These are phyloP conservation scores for Silurus meridionalis DNA, from an alignment of 2,113 vertebrate species.

Conservation along the genomic window DNA sequence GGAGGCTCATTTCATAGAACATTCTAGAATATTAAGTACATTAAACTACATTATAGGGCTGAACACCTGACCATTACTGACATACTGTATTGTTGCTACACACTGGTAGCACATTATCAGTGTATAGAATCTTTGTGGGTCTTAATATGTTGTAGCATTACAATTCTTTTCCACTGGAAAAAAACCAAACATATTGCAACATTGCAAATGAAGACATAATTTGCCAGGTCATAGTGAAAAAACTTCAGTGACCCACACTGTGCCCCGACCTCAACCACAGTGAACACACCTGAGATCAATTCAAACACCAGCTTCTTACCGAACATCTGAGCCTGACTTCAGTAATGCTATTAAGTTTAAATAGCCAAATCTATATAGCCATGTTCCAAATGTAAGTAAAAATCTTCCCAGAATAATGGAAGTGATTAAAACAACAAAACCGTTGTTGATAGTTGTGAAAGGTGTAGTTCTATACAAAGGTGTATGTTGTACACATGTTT, in stretches of 20 bases:
- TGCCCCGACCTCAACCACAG: neutral
- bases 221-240: neutral
- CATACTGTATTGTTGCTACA: neutral
- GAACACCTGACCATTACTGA: neutral
- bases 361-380: neutral
- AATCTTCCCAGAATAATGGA: neutral
- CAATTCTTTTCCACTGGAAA: neutral
- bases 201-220: neutral
- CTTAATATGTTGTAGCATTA: neutral
- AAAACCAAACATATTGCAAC: neutral
- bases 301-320: neutral
- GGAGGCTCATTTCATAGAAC: neutral
- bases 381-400: neutral
- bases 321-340: neutral
- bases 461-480: neutral
- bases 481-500: neutral
- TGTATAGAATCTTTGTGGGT: neutral
- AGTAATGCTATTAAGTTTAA: neutral
- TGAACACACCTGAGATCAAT: neutral
- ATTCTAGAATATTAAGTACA: neutral
- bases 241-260: neutral
- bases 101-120: neutral
- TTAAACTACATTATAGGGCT: neutral
- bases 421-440: neutral
- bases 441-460: neutral